These are phyloP conservation scores for Hesperia comma DNA, from an alignment of 2,888 invertebrate genomes.

Conservation along the genomic window DNA sequence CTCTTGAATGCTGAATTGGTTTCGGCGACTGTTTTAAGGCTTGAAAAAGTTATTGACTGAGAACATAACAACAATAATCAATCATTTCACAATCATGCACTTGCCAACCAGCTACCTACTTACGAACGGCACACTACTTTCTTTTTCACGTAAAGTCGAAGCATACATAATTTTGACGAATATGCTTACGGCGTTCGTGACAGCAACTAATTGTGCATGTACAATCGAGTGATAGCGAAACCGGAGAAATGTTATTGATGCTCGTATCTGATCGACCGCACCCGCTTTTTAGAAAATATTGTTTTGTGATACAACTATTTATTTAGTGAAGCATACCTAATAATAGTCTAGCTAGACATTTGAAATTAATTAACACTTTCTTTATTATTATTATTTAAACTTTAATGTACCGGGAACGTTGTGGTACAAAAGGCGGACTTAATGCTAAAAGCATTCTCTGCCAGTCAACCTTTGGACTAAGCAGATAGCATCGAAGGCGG, in stretches of 20 bases:
- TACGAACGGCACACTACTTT: slow-evolving; percentile 41
- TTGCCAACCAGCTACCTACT: slow-evolving; percentile 9
- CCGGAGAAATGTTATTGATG: slow-evolving; percentile 38
- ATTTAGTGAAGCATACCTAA: too few relatives aligned
- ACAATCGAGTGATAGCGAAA: slow-evolving; percentile 40
- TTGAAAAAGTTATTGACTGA: not conserved
- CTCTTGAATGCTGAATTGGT: too few relatives aligned
- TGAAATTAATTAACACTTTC: too few relatives aligned
- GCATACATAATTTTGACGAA: slow-evolving; percentile 42
- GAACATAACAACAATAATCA: not conserved
- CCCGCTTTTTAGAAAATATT: slow-evolving; percentile 1
- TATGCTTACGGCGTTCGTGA: slow-evolving; percentile 44
- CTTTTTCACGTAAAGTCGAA: slow-evolving; percentile 45
- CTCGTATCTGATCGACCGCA: slow-evolving; percentile 13
- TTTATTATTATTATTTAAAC: too few relatives aligned
- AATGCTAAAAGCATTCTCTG: too few relatives aligned
- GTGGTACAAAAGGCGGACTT: too few relatives aligned
- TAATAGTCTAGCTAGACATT: too few relatives aligned
- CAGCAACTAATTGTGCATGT: slow-evolving; percentile 38
- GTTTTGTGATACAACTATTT: not conserved
- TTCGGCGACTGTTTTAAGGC: too few relatives aligned
- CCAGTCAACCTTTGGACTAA: too few relatives aligned
- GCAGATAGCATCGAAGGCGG: too few relatives aligned
- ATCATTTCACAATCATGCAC: slow-evolving; percentile 9
- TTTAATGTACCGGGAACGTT: too few relatives aligned